A percentile compares a stretch with the other conserved stretches of the same genome.
These are phyloP conservation scores for Lacerta viridis DNA, from an alignment of 2,797 vertebrate species.

Conservation along the genomic window DNA sequence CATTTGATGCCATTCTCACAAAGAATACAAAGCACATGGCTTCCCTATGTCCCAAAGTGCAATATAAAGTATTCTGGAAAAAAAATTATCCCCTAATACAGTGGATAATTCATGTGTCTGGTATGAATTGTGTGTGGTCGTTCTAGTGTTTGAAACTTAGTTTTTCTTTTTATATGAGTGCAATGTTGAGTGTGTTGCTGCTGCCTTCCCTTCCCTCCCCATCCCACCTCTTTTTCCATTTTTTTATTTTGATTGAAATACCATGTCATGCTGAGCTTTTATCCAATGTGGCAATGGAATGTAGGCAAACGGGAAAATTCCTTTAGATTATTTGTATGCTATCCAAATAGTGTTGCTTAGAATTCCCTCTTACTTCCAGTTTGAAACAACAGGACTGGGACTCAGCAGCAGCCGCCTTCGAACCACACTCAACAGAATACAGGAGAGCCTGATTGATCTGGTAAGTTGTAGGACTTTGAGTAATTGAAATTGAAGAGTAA, in stretches of 20 bases:
- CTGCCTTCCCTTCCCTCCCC: not conserved
- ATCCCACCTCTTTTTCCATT: not conserved
- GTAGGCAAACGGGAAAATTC: not conserved
- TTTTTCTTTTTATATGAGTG: slow-evolving; percentile 19
- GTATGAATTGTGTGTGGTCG: slow-evolving; percentile 33
- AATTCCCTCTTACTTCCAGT: slow-evolving; percentile 81
- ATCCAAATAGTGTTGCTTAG: slow-evolving; percentile 31
- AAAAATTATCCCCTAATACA: not conserved
- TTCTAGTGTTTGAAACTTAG: slow-evolving; percentile 39
- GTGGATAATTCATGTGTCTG: not conserved
- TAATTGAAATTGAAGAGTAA: not conserved
- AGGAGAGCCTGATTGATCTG: slow-evolving; percentile 96
- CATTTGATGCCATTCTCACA: not conserved
- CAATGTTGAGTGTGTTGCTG: not conserved
- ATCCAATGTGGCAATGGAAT: not conserved
- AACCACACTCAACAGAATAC: slow-evolving; percentile 96
- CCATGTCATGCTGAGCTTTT: not conserved
- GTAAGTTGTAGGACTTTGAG: slow-evolving; percentile 82
- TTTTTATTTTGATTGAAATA: not conserved
- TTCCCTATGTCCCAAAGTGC: not conserved
- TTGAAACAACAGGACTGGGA: slow-evolving; percentile 95
- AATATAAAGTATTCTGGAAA: not conserved
- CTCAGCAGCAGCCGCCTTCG: slow-evolving; percentile 97
- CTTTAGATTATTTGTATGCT: not conserved
- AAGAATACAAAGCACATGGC: not conserved